Conservation (phyloP, 2,888 invertebrate species). For the Orthosia cruda region DNA sequence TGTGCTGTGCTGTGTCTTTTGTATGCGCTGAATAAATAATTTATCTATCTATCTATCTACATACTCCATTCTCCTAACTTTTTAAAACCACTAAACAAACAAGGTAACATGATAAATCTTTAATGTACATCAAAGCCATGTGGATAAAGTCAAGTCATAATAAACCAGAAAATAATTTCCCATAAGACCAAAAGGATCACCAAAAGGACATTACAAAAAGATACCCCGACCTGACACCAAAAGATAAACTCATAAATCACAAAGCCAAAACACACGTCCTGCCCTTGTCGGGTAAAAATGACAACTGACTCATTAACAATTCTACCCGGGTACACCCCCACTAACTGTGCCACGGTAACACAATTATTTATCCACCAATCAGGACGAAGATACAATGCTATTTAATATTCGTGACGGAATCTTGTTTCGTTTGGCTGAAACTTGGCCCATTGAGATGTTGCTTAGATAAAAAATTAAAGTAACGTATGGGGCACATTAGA, state of each 20-base stretch:
- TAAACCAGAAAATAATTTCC: neutral
- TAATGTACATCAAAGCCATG: neutral
- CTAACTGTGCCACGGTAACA: slow-evolving; percentile 42
- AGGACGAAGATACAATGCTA: slow-evolving; percentile 63
- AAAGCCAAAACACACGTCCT: slow-evolving; percentile 32
- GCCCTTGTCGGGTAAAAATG: slow-evolving; percentile 49
- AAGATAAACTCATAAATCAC: slow-evolving; percentile 43
- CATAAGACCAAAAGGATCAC: neutral
- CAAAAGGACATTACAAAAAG: slow-evolving; percentile 15
- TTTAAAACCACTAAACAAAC: too few species aligned
- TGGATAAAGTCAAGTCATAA: neutral
- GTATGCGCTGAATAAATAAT: too few species aligned
- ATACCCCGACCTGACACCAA: slow-evolving; percentile 28
- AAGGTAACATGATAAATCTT: too few species aligned
- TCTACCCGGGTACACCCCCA: slow-evolving; percentile 29
- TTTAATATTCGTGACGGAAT: slow-evolving; percentile 69
- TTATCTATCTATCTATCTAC: too few species aligned
- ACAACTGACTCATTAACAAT: slow-evolving; percentile 52
- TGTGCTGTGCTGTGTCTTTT: too few species aligned
- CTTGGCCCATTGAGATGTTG: slow-evolving; percentile 32
- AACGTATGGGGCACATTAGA: slow-evolving; percentile 7
- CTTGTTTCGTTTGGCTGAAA: slow-evolving; percentile 57
- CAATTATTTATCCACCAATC: slow-evolving; percentile 69
- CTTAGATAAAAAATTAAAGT: slow-evolving; percentile 43
- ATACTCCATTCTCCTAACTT: too few species aligned